Evolutionary conservation across 2,797 vertebrate species (phyloP).

Genomic region (Pagetopsis macropterus): DNA sequence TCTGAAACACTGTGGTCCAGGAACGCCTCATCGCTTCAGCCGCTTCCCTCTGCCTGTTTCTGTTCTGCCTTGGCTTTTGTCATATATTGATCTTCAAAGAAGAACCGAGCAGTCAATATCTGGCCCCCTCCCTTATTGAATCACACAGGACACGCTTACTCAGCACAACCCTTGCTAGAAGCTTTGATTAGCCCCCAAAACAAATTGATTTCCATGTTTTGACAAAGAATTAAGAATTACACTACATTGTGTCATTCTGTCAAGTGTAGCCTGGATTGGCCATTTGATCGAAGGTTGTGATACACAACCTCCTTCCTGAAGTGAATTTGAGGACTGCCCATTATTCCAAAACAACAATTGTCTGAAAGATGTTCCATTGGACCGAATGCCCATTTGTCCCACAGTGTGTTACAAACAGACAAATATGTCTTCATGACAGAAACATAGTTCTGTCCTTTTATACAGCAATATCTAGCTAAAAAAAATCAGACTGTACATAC

Average conservation of each 20-base stretch:
- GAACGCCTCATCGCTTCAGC: slow-evolving; percentile 47
- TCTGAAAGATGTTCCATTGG: no score
- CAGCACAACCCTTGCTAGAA: not conserved
- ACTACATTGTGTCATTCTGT: not conserved
- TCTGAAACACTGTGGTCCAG: slow-evolving; percentile 6
- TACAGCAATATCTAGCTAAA: no score
- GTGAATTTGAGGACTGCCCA: not conserved
- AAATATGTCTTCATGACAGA: no score
- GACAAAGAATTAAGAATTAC: not conserved
- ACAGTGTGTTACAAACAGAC: no score
- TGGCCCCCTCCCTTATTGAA: slow-evolving; percentile 31
- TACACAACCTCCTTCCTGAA: not conserved
- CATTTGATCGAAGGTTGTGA: not conserved
- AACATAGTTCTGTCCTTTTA: no score
- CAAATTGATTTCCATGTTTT: not conserved
- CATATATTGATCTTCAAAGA: slow-evolving; percentile 59
- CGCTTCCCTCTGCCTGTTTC: slow-evolving; percentile 40
- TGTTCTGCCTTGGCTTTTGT: slow-evolving; percentile 48
- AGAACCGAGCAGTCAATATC: slow-evolving; percentile 47
- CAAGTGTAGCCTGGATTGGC: not conserved
- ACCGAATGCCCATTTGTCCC: no score
- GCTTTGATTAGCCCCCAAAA: not conserved
- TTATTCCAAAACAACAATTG: no score
- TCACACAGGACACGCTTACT: slow-evolving; percentile 59
- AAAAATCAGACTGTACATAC: no score